Conservation (phyloP, 2,113 vertebrate species). For the Festucalex cinctus region DNA sequence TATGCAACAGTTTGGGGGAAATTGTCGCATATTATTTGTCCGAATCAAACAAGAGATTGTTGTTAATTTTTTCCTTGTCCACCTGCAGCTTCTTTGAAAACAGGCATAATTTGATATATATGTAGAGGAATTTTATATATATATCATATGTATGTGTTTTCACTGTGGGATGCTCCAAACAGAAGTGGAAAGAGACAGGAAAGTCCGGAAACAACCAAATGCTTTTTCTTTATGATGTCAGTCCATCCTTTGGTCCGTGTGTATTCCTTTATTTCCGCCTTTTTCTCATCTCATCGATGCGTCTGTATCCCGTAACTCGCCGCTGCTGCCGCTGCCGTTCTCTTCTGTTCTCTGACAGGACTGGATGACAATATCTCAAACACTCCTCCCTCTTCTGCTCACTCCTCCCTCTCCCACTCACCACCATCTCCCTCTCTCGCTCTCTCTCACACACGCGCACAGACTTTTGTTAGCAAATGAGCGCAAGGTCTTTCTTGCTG, state of each 20-base stretch:
- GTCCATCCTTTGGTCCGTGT: slow-evolving; percentile 53
- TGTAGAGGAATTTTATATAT: slow-evolving; percentile 80
- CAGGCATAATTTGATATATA: slow-evolving; percentile 82
- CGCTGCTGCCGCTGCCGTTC: slow-evolving; percentile 43
- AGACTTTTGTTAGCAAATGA: slow-evolving; percentile 58
- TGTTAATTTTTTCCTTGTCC: slow-evolving; percentile 65
- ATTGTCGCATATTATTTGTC: slow-evolving; percentile 46
- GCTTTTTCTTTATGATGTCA: slow-evolving; percentile 39
- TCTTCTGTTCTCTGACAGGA: slow-evolving; percentile 65
- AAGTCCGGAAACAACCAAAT: slow-evolving; percentile 41
- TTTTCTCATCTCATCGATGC: slow-evolving; percentile 27
- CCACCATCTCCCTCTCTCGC: slow-evolving; percentile 32
- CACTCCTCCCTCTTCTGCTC: slow-evolving; percentile 30
- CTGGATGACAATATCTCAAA: slow-evolving; percentile 64
- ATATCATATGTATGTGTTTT: slow-evolving; percentile 83
- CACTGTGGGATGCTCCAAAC: slow-evolving; percentile 71
- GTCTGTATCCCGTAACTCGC: slow-evolving; percentile 41
- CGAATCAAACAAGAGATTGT: slow-evolving; percentile 18
- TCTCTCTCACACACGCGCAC: slow-evolving; percentile 27
- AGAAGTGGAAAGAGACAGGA: slow-evolving; percentile 49
- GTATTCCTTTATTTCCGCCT: slow-evolving; percentile 49
- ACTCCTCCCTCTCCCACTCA: slow-evolving; percentile 18
- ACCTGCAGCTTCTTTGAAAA: slow-evolving; percentile 74
- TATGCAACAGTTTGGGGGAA: slow-evolving; percentile 60
- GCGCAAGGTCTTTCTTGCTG: slow-evolving; percentile 38